Percentiles rank a stretch among this genome's conserved stretches.
Evolutionary conservation across 2,113 vertebrate species (phyloP).

Genomic region (Oreocharis arfaki): DNA sequence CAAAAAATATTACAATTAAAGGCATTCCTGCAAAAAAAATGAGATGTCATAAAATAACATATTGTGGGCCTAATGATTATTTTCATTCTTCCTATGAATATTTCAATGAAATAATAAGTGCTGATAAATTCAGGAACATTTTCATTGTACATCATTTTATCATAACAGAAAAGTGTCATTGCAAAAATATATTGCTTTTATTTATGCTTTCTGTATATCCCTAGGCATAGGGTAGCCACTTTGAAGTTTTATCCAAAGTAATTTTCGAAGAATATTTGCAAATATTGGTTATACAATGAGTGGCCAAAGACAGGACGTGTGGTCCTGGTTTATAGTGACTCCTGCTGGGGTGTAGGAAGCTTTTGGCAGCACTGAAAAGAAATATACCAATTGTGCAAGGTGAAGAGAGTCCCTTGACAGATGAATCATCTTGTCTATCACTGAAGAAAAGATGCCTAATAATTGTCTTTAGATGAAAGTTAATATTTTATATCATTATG

Average conservation of each 20-base stretch:
- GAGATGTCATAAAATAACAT: background rate
- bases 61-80: background rate
- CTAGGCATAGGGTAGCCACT: background rate
- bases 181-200: background rate
- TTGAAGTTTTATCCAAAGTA: background rate
- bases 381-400: background rate
- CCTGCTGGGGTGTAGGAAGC: background rate
- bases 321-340: background rate
- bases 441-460: background rate
- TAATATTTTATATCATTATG: background rate
- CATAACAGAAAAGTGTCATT: background rate
- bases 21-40: background rate
- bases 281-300: background rate
- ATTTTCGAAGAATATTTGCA: slow-evolving; percentile 11
- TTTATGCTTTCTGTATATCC: background rate
- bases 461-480: background rate
- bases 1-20: background rate
- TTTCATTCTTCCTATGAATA: background rate
- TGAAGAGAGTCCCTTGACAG: background rate
- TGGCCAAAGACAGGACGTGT: background rate
- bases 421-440: background rate
- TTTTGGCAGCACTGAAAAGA: background rate
- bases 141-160: background rate
- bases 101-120: background rate
- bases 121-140: background rate